Percentiles rank a stretch among this genome's conserved stretches.
Evolutionary conservation across 1,140 invertebrate genomes (phyloP).

Genomic region (Homalodisca vitripennis): DNA sequence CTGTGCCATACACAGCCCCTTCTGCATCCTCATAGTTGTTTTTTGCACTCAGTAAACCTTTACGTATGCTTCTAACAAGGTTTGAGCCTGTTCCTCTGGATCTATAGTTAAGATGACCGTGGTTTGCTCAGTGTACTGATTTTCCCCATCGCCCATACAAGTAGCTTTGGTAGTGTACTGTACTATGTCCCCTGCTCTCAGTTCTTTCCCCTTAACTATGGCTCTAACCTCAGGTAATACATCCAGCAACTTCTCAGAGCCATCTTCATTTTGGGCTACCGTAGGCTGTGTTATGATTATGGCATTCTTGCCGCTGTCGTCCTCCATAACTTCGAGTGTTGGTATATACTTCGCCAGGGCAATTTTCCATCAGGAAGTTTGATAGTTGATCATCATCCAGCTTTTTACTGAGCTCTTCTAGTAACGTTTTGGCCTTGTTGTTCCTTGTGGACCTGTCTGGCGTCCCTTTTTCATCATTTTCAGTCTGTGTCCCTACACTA

Average conservation of each 20-base stretch:
- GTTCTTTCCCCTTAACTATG: not conserved
- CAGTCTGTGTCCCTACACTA: not conserved
- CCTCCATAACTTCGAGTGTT: not conserved
- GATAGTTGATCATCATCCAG: not conserved
- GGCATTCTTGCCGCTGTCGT: not conserved
- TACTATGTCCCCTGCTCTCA: not conserved
- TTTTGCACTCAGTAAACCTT: not conserved
- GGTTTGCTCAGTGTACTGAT: not conserved
- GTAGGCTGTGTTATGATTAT: not conserved
- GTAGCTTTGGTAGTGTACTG: not conserved
- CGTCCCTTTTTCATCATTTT: not conserved
- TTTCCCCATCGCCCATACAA: not conserved
- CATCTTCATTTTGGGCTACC: not conserved
- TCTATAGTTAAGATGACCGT: not conserved
- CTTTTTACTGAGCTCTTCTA: not conserved
- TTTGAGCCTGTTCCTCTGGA: not conserved
- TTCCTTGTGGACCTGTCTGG: not conserved
- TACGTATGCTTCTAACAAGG: not conserved
- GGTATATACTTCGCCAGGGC: not conserved
- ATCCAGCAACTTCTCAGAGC: not conserved
- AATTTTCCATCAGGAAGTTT: not conserved
- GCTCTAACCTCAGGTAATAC: not conserved
- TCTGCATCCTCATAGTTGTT: not conserved
- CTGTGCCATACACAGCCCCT: not conserved
- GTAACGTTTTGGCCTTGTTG: not conserved